phyloP scores from a whole-genome alignment of 1,140 invertebrate genomes.

The Cyclargus thomasi region DNA sequence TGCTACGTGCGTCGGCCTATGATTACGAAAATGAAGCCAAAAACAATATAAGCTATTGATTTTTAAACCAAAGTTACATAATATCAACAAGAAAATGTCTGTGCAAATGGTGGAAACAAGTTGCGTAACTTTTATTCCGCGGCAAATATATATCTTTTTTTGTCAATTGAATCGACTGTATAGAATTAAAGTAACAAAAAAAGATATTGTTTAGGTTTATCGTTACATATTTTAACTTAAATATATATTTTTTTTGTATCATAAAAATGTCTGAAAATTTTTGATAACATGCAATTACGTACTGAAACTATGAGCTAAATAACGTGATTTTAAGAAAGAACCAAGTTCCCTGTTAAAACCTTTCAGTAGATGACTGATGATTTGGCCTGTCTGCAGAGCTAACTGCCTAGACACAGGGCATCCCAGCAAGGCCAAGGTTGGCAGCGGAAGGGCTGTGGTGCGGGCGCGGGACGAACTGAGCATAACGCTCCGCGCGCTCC shows the following conservation, averaged over 20 bases:
- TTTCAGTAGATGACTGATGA: slow-evolving; percentile 16
- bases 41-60: not conserved
- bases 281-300: too few relatives aligned
- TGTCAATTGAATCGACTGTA: not conserved
- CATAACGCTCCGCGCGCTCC: slow-evolving; percentile 65
- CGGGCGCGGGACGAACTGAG: slow-evolving; percentile 54
- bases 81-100: not conserved
- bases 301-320: too few relatives aligned
- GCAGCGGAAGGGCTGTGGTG: slow-evolving; percentile 53
- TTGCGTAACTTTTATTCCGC: not conserved
- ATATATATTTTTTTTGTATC: too few relatives aligned
- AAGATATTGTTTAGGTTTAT: too few relatives aligned
- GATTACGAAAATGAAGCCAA: not conserved
- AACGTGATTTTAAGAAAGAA: not conserved
- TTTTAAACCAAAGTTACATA: not conserved
- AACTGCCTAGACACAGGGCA: slow-evolving; percentile 44
- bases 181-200: not conserved
- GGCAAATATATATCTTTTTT: not conserved
- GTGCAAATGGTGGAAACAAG: not conserved
- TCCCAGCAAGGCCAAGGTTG: slow-evolving; percentile 68
- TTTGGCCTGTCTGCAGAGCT: slow-evolving; percentile 36
- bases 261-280: too few relatives aligned
- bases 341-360: slow-evolving; percentile 8
- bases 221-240: too few relatives aligned
- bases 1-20: not conserved